Base-by-base conservation (phyloP, 1,140 invertebrate species). In the Tenebrio molitor region DNA sequence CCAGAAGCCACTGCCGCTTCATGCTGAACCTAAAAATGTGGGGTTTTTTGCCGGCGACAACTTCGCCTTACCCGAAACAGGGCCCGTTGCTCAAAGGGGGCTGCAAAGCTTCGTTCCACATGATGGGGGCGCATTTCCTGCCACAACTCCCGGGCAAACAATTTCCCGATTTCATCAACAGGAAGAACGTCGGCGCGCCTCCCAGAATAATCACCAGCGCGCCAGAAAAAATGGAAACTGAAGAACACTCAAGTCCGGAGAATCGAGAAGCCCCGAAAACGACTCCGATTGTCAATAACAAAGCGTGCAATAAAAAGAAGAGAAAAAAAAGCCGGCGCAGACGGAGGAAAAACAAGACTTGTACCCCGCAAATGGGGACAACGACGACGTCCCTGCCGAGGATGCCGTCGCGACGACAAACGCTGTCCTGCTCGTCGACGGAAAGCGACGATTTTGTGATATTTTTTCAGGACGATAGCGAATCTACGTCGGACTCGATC, bases 371-470 rank as follows among this genome's bases (percentile, higher is more conserved):
- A 19, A 46, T 14, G 7, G 16, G 17, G 14, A 16, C 25, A 29
- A n/a, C n/a, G 25, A 29, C 8, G 25, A n/a, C n/a, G 25, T 29
- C 25, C 25, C 25, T 29, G 25, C 25, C 25, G 25, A 3, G 8
- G 25, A 8, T 8, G 8, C 3, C 25, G 25, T 8, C 25, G 8
- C 3, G 25, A 50, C 62, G 74, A 36, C 53, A 66, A 53, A 15
- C n/a, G n/a, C n/a, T n/a, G n/a, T n/a, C n/a, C n/a, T n/a, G 69
- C 6, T 80, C 79, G 6, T 8, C 71, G 33, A 63, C 69, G 16
- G 78, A 78, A 34, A 77, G 75, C 33, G 79, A 80, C 44, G 79
- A 80, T 65, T 80, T 79, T 69, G 78, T 80, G 2, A 42, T 79
- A 16, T 80, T 80, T 69, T 75, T 46, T 29, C 41, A 41, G n/a